Evolutionary conservation across 2,797 vertebrate species (phyloP).

Genomic region (Lophotriccus pileatus): DNA sequence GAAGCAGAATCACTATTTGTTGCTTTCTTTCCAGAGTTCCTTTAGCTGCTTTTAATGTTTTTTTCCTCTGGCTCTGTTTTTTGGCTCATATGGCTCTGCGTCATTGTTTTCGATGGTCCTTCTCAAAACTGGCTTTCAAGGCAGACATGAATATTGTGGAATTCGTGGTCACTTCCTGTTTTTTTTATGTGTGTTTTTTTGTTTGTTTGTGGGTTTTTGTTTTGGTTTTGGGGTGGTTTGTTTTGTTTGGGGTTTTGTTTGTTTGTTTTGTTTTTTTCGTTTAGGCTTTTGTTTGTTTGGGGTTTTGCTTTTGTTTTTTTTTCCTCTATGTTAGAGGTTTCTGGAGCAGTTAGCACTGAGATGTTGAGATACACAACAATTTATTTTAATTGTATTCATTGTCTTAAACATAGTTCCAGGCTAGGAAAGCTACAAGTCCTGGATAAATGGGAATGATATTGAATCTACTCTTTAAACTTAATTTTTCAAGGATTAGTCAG

Average conservation of each 20-base stretch:
- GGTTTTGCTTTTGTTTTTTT: too few relatives aligned
- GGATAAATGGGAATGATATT: slow-evolving; percentile 6
- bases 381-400: slow-evolving; percentile 33
- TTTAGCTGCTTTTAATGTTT: not conserved
- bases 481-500: slow-evolving; percentile 28
- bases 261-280: too few relatives aligned
- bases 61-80: not conserved
- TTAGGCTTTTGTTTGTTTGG: too few relatives aligned
- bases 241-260: too few relatives aligned
- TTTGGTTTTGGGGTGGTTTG: too few relatives aligned
- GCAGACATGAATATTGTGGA: not conserved
- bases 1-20: not conserved
- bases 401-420: slow-evolving; percentile 24
- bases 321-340: not conserved
- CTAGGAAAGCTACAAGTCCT: not conserved
- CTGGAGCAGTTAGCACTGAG: not conserved
- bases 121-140: not conserved
- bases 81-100: not conserved
- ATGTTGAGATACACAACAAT: not conserved
- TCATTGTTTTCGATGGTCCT: not conserved
- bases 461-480: slow-evolving; percentile 30
- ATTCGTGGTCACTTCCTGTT: not conserved
- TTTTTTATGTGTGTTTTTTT: too few relatives aligned
- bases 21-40: not conserved
- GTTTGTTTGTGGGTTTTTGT: too few relatives aligned